Base-by-base conservation (phyloP, 2,888 invertebrate genomes). In the Nipponacmea schrenckii region DNA sequence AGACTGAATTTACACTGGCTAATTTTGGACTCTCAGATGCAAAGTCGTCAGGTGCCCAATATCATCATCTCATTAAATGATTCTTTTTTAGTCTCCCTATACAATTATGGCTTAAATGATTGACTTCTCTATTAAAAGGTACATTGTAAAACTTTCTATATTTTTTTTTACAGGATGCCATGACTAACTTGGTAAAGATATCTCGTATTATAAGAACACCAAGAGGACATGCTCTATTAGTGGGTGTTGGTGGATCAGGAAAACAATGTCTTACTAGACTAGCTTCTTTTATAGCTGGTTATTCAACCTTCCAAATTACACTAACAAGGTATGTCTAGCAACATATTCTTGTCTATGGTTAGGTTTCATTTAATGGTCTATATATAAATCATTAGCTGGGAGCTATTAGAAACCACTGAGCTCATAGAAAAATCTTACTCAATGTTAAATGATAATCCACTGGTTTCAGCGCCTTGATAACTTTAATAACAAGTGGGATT, bases 221-320 rank as follows among this genome's bases (percentile, higher is more conserved):
- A 0, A 92, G 96, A 83, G 98, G 98, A 73, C 97, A 98, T 89
- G 96, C 96, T 26, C 94, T 98, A 93, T 91, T 98, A 67, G 97
- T 98, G 44, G 98, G 96, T 74, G 97, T 98, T 31, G 98, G 98
- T 46, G 98, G 98, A 46, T 97, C 97, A 67, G 98, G 98, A 68
- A 98, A 98, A 90, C 98, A 98, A 89, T 96, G 96, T n/a, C 90
- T 98, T 48, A 98, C 97, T 0, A 95, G 96, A 89, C 90, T 98
- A 69, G 95, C 97, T 0, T 96, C 98, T 0, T 98, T 97, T 87
- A 97, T 98, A 85, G 97, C 97, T 71, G 97, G 97, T 56, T 98
- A 98, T 89, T 95, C 96, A 87, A 96, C 95, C 0, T 97, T 96
- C 89, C 97, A 98, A 92, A 97, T 98, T 75, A 94, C 96, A 62